A percentile compares a stretch with the other conserved stretches of the same genome.
Evolutionary conservation across 2,113 vertebrate genomes (phyloP).

Genomic region (Phoxinus phoxinus): DNA sequence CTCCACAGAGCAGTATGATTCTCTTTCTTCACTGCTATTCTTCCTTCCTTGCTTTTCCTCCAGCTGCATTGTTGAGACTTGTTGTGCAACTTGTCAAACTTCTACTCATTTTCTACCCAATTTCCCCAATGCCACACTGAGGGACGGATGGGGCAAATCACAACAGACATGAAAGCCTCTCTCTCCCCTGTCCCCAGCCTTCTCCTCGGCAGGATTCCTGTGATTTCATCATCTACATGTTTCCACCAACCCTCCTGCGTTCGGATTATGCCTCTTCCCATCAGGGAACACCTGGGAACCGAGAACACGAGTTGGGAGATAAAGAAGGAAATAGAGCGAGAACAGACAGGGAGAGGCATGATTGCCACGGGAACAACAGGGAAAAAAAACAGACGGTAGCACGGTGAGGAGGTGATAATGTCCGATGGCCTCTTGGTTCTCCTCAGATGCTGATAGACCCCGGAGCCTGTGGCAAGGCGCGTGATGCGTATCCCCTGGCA

Average conservation of each 20-base stretch:
- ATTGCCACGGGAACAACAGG: background rate
- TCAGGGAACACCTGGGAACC: conserved; percentile 20
- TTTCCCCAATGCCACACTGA: background rate
- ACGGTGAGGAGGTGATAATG: conserved; percentile 22
- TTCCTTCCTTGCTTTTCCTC: background rate
- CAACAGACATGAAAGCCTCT: conserved; percentile 18
- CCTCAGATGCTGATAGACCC: conserved; percentile 58
- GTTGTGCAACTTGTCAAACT: conserved; percentile 4
- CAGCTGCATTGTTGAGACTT: background rate
- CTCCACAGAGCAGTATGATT: background rate
- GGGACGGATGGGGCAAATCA: background rate
- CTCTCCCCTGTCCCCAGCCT: background rate
- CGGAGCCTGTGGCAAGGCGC: conserved; percentile 53
- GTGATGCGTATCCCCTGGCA: conserved; percentile 57
- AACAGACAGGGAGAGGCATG: conserved; percentile 2
- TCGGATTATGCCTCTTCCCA: conserved; percentile 30
- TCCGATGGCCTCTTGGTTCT: conserved; percentile 10
- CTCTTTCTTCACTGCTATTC: background rate
- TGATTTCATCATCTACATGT: conserved; percentile 15
- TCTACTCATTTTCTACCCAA: conserved; percentile 2
- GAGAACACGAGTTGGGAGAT: conserved; percentile 19
- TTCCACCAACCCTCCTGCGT: background rate
- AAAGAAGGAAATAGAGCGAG: conserved; percentile 10
- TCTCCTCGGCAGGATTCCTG: conserved; percentile 6
- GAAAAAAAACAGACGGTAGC: conserved; percentile 17